These are phyloP conservation scores for Ceyx melanurus DNA, from an alignment of 2,113 vertebrate genomes.

Conservation along the genomic window DNA sequence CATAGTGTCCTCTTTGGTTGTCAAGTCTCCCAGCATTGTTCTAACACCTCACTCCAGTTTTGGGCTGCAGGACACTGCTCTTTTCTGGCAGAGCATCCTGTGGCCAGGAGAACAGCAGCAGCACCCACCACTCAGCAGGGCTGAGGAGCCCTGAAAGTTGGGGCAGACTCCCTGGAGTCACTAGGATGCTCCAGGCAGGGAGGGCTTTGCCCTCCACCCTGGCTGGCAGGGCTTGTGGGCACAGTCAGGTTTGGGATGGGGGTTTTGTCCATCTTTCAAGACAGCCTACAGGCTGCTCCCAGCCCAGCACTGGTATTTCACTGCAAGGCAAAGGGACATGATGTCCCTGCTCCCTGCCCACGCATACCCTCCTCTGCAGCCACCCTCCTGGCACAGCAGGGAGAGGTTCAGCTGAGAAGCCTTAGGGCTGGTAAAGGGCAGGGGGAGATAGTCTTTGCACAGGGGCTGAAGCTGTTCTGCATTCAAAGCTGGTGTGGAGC, in stretches of 20 bases:
- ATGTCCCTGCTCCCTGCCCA: not conserved
- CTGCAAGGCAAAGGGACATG: not conserved
- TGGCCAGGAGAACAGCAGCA: not conserved
- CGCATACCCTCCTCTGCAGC: not conserved
- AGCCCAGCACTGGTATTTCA: rapidly evolving
- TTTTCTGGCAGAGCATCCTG: not conserved
- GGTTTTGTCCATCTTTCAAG: not conserved
- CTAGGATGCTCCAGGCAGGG: not conserved
- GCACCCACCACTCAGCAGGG: rapidly evolving
- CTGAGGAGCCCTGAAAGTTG: not conserved
- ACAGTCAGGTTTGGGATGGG: not conserved
- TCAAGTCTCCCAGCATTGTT: not conserved
- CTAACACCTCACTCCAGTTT: rapidly evolving
- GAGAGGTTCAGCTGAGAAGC: not conserved
- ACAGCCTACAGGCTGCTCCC: not conserved
- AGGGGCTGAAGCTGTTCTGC: rapidly evolving
- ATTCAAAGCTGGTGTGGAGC: not conserved
- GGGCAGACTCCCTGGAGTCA: not conserved
- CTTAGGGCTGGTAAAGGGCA: not conserved
- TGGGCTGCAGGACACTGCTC: not conserved
- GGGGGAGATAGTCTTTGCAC: not conserved
- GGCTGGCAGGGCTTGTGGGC: not conserved
- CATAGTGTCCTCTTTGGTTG: not conserved
- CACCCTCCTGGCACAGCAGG: not conserved
- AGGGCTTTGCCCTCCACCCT: not conserved